phyloP scores from a whole-genome alignment of 2,113 vertebrate genomes.

The Propithecus coquereli region DNA sequence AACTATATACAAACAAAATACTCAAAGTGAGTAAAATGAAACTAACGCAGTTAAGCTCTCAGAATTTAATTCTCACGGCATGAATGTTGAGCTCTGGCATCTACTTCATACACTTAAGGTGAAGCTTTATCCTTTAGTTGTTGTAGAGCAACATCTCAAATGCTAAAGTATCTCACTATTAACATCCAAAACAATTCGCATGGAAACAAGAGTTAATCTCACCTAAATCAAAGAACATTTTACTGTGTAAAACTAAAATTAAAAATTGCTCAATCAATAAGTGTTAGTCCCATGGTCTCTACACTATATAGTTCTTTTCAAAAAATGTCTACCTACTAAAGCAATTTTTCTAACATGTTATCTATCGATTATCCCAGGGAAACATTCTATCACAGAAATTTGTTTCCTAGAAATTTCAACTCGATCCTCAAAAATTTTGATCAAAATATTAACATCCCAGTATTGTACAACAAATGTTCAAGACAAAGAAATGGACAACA shows the following conservation, averaged over 20 bases:
- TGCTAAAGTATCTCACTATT: not conserved
- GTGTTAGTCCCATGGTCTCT: not conserved
- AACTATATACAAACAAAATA: conserved; percentile 23
- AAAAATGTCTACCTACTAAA: not conserved
- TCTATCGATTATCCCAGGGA: not conserved
- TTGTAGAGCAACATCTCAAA: not conserved
- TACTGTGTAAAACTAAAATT: conserved; percentile 13
- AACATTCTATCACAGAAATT: conserved; percentile 34
- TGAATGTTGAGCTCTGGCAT: not conserved
- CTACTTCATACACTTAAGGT: not conserved
- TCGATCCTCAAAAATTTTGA: conserved; percentile 20
- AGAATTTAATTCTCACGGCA: not conserved
- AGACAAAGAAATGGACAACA: conserved; percentile 19
- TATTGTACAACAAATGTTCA: conserved; percentile 3
- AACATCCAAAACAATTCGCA: conserved; percentile 44
- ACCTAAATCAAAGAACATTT: conserved; percentile 33
- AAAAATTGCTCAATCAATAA: not conserved
- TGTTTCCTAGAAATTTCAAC: conserved; percentile 31
- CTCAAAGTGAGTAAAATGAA: conserved; percentile 41
- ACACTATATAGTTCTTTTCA: not conserved
- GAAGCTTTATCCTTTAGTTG: not conserved
- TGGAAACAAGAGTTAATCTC: not conserved
- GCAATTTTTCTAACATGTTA: conserved; percentile 35
- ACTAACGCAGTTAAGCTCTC: not conserved
- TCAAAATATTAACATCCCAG: conserved; percentile 8